Base-by-base conservation (phyloP, 1,140 invertebrate species). In the Uloborus diversus region DNA sequence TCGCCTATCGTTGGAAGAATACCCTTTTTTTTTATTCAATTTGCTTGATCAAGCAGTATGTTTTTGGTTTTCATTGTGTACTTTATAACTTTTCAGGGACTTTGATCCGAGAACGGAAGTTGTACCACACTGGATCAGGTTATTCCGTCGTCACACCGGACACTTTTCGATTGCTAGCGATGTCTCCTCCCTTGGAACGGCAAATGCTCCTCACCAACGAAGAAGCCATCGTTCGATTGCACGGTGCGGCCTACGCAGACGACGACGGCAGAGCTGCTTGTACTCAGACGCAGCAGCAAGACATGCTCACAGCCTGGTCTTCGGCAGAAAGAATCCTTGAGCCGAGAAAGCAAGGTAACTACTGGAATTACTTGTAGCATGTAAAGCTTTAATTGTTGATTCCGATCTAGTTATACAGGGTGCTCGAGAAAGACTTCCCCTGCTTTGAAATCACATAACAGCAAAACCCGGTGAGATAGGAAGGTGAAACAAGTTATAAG, bases 201-300 rank as follows among this genome's bases (percentile, higher is more conserved):
- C 82, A 83, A 4, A 91, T 94, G 86, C 88, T 96, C 59, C 92
- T 95, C 90, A 92, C 92, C 47, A 92, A 93, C 83, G 93, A 94
- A 84, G 94, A 95, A 86, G 94, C 94, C 0, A 88, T 95, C 83
- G 92, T 92, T 47, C 90, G 92, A 76, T 91, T 95, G 0, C 94
- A 95, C 84, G 94, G 94, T 0, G 53, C 59, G 0, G 64, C 70
- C 0, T 71, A 71, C 23, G 57, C 73, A 5, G 28, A 3, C 14
- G 64, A 66, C 25, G 59, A 62, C n/a, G 78, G 66, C n/a, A 20
- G 56, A 14, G 51, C 53, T 1, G 5, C 64, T 14, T 80, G 66
- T 42, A 80, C 57, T 17, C 78, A 70, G 57, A 79, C 75, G 3
- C 25, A 66, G 35, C 56, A 62, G 17, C 27, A 65, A 20, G 62